Evolutionary conservation across 2,113 vertebrate genomes (phyloP).

Genomic region (Synchiropus splendidus): DNA sequence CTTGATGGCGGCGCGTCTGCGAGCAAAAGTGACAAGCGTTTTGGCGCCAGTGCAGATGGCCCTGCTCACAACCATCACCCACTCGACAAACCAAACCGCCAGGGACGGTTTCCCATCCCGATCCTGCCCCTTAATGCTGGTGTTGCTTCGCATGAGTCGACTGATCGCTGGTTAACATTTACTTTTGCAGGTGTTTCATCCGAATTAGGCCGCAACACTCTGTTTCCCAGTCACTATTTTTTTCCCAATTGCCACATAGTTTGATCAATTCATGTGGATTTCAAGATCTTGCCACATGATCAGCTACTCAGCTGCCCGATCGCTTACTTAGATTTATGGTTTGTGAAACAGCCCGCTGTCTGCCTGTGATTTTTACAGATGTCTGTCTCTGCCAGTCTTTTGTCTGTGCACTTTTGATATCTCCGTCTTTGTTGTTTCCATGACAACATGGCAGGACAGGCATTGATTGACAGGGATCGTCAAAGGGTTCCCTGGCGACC

Average conservation of each 20-base stretch:
- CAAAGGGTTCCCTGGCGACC: slow-evolving; percentile 63
- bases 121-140: slow-evolving; percentile 37
- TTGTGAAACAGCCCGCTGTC: slow-evolving; percentile 41
- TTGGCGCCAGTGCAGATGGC: slow-evolving; percentile 64
- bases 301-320: slow-evolving; percentile 25
- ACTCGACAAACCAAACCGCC: slow-evolving; percentile 54
- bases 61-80: slow-evolving; percentile 67
- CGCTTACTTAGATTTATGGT: slow-evolving; percentile 27
- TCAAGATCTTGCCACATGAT: slow-evolving; percentile 31
- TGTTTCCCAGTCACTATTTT: too few relatives aligned
- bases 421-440: slow-evolving; percentile 67
- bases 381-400: slow-evolving; percentile 58
- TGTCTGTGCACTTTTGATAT: slow-evolving; percentile 59
- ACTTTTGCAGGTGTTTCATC: slow-evolving; percentile 17
- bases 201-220: too few relatives aligned
- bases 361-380: slow-evolving; percentile 60
- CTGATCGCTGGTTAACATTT: slow-evolving; percentile 29
- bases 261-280: slow-evolving; percentile 14
- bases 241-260: too few relatives aligned
- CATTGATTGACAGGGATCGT: slow-evolving; percentile 67
- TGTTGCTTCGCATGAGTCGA: slow-evolving; percentile 38
- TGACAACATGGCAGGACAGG: slow-evolving; percentile 65
- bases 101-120: slow-evolving; percentile 45
- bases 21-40: slow-evolving; percentile 65
- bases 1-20: slow-evolving; percentile 57